Percentiles rank a stretch among this genome's conserved stretches.
These are phyloP conservation scores for Sylvietta virens DNA, from an alignment of 2,113 vertebrate species.

Conservation along the genomic window DNA sequence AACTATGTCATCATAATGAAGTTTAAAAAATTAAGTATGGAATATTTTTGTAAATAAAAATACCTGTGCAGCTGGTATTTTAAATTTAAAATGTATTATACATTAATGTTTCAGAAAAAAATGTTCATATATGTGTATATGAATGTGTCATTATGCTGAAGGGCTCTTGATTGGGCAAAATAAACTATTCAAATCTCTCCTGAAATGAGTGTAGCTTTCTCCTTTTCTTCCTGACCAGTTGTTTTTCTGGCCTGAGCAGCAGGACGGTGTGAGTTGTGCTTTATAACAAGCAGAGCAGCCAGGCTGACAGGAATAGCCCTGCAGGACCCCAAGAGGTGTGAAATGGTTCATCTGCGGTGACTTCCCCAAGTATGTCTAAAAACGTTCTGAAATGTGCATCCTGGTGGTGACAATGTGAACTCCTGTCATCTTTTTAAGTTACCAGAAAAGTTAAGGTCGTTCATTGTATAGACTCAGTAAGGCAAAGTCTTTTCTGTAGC, in stretches of 20 bases:
- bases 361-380: not conserved
- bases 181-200: conserved; percentile 81
- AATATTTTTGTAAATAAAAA: conserved; percentile 85
- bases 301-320: not conserved
- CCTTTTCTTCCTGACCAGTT: not conserved
- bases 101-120: conserved; percentile 77
- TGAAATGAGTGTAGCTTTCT: conserved; percentile 52
- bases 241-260: not conserved
- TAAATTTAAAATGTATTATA: conserved; percentile 77
- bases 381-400: fast-evolving
- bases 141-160: conserved; percentile 82
- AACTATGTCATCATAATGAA: conserved; percentile 72
- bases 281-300: not conserved
- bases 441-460: not conserved
- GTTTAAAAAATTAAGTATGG: conserved; percentile 72
- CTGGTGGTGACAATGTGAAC: not conserved
- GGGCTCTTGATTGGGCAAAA: conserved; percentile 82
- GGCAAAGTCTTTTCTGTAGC: not conserved
- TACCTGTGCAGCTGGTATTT: conserved; percentile 79
- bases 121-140: conserved; percentile 81
- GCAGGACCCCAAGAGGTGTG: not conserved
- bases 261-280: not conserved
- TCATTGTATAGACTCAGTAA: not conserved
- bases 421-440: not conserved
- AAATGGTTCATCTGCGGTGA: not conserved